Percentiles rank a stretch among this genome's conserved stretches.
Evolutionary conservation across 2,113 vertebrate species (phyloP).

Genomic region (Sterna hirundo): DNA sequence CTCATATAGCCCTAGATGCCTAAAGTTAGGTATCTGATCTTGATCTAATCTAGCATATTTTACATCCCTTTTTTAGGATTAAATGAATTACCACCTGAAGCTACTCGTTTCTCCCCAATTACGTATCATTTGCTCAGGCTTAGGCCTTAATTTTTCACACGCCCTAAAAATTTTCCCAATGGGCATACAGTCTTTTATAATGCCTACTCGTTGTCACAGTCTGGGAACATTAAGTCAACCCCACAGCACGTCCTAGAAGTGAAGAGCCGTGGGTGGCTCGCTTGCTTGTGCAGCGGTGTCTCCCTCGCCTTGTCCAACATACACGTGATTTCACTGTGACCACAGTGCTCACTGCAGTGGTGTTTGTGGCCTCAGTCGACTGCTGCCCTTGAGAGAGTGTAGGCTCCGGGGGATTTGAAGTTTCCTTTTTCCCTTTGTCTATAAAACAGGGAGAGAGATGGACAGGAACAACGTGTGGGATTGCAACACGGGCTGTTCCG

Average conservation of each 20-base stretch:
- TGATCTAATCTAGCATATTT: not conserved
- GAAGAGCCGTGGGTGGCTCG: not conserved
- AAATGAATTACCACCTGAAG: not conserved
- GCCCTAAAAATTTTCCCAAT: not conserved
- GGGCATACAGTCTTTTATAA: not conserved
- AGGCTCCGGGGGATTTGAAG: not conserved
- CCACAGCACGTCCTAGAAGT: not conserved
- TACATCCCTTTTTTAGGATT: not conserved
- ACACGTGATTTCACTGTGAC: accelerated
- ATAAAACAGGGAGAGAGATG: not conserved
- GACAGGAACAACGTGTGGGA: not conserved
- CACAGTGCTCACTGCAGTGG: not conserved
- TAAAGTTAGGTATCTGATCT: not conserved
- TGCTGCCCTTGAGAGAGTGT: not conserved
- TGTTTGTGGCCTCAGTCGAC: not conserved
- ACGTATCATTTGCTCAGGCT: not conserved
- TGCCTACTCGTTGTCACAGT: not conserved
- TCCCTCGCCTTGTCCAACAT: not conserved
- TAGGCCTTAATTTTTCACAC: not conserved
- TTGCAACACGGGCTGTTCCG: not conserved
- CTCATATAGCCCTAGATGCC: not conserved
- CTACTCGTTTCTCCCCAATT: accelerated
- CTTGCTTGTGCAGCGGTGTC: not conserved
- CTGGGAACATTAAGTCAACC: not conserved
- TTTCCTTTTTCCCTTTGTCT: not conserved